These are phyloP conservation scores for Anaspis maculata DNA, from an alignment of 2,888 invertebrate genomes.

Conservation along the genomic window DNA sequence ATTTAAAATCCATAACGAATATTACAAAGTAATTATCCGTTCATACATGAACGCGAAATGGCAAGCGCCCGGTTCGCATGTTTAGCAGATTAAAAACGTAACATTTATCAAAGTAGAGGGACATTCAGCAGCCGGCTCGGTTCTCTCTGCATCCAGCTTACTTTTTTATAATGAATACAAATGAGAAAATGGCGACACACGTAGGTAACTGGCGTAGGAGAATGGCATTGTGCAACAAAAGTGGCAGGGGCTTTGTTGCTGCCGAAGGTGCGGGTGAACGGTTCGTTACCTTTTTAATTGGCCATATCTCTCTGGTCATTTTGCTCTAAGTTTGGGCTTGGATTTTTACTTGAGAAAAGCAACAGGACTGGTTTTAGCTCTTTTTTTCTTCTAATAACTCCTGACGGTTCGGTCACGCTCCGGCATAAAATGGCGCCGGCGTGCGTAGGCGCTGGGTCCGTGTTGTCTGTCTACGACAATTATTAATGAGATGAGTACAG, in stretches of 20 bases:
- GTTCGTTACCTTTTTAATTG: no score
- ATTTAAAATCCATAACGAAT: no score
- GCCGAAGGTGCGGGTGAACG: no score
- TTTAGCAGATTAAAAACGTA: slow-evolving; percentile 10
- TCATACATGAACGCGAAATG: no score
- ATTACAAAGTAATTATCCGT: no score
- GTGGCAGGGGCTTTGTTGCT: neutral
- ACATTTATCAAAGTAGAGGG: slow-evolving; percentile 10
- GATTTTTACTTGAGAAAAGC: no score
- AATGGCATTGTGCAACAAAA: slow-evolving; percentile 10
- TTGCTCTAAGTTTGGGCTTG: no score
- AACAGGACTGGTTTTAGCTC: no score
- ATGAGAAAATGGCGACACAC: slow-evolving; percentile 12
- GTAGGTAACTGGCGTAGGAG: no score
- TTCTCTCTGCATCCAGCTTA: slow-evolving; percentile 6
- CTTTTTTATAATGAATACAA: slow-evolving; percentile 10
- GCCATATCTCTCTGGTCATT: no score
- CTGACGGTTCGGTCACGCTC: neutral
- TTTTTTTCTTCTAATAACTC: neutral
- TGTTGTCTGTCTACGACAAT: neutral
- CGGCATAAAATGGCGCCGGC: neutral
- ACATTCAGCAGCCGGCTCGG: no score
- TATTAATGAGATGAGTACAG: slow-evolving; percentile 1
- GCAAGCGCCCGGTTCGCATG: slow-evolving; percentile 5
- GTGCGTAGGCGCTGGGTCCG: no score